phyloP scores from a whole-genome alignment of 2,797 vertebrate species.

The Sebastes hubbsi region DNA sequence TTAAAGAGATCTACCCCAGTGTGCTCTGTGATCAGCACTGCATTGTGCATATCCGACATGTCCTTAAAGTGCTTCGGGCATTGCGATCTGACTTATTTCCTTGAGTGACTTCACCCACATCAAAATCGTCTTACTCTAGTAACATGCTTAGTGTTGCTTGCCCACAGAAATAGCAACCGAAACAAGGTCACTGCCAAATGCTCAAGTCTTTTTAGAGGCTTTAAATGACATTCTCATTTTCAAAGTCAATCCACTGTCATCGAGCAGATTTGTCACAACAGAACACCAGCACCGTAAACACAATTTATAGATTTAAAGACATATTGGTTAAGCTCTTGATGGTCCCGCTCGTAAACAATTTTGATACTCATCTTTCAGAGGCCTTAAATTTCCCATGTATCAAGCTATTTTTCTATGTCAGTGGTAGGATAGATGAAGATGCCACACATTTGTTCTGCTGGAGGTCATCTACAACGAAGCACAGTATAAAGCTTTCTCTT shows the following conservation, averaged over 20 bases:
- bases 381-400: background rate
- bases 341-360: slow-evolving; percentile 9
- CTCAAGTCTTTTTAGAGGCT: slow-evolving; percentile 63
- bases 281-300: slow-evolving; percentile 11
- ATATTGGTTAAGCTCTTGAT: slow-evolving; percentile 7
- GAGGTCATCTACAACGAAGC: background rate
- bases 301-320: slow-evolving; percentile 36
- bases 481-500: background rate
- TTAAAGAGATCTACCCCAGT: slow-evolving; percentile 65
- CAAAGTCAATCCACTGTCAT: slow-evolving; percentile 66
- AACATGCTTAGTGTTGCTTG: slow-evolving; percentile 79
- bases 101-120: slow-evolving; percentile 69
- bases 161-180: slow-evolving; percentile 75
- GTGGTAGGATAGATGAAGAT: background rate
- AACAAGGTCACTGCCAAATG: slow-evolving; percentile 74
- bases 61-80: slow-evolving; percentile 69
- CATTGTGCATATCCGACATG: slow-evolving; percentile 72
- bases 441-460: slow-evolving; percentile 7
- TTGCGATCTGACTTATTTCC: slow-evolving; percentile 76
- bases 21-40: slow-evolving; percentile 65
- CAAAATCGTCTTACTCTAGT: slow-evolving; percentile 75
- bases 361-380: slow-evolving; percentile 5
- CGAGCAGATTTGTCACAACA: slow-evolving; percentile 47
- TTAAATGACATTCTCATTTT: slow-evolving; percentile 70
- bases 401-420: slow-evolving; percentile 4